Base-by-base conservation (phyloP, 1,140 invertebrate genomes). In the Hermatobates lingyangjiaoensis region DNA sequence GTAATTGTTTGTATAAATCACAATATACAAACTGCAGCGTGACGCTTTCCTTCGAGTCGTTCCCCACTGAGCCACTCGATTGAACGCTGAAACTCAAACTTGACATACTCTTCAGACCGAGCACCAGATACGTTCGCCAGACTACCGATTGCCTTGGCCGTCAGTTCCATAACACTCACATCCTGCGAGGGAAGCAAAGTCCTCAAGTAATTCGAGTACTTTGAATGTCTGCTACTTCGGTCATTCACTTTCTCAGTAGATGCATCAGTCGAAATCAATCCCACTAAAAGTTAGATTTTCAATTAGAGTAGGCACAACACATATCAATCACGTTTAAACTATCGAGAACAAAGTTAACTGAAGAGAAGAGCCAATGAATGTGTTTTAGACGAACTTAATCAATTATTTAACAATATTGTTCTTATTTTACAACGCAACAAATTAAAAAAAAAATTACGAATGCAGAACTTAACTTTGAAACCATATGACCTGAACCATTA, bases 11-110 rank as follows among this genome's bases (percentile, higher is more conserved):
- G n/a, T n/a, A n/a, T n/a, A n/a, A n/a, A n/a, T n/a, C n/a, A n/a
- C n/a, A n/a, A n/a, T n/a, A 30, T 45, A 64, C 64, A 68, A 62
- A 79, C 91, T 1, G 90, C 89, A 7, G 90, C 88, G 64, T 92
- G 87, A 52, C 89, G 72, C 63, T 87, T 84, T 1, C 83, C 76
- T 68, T 96, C 92, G 64, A 90, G 78, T 57, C 89, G 72, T 58
- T 95, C 90, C 27, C 80, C 84, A 47, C 77, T 76, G 0, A 96
- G 68, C 87, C 87, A 94, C 64, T 96, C 92, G 62, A 96, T 88
- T 5, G 91, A 87, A 59, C 85, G 73, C 66, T 91, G 92, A 0
- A 95, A 88, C 69, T 96, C 90, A 72, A 93, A 94, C 60, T 95
- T 90, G 1, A 96, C 90, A 67, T 94, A 95, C 60, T 93, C 87